These are phyloP conservation scores for Gambusia affinis DNA, from an alignment of 2,113 vertebrate species.

Conservation along the genomic window DNA sequence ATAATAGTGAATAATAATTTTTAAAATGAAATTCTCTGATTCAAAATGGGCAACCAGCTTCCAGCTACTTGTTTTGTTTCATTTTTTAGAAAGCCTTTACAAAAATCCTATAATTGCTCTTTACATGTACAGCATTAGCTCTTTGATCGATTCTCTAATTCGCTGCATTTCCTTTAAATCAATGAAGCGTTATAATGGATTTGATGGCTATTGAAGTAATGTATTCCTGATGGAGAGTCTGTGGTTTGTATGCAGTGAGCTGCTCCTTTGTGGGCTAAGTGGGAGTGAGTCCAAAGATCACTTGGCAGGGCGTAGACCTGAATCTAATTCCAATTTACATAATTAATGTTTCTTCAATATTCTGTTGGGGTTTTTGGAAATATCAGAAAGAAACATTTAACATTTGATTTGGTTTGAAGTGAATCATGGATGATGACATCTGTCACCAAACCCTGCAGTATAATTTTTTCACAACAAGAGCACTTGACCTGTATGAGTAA, in stretches of 20 bases:
- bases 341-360: not conserved
- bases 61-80: not conserved
- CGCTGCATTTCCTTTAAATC: slow-evolving; percentile 5
- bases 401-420: not conserved
- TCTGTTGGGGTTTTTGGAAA: not conserved
- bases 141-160: not conserved
- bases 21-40: not conserved
- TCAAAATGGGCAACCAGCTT: not conserved
- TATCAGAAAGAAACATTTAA: too few species aligned
- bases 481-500: not conserved
- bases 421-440: not conserved
- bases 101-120: not conserved
- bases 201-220: slow-evolving; percentile 23
- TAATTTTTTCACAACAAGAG: not conserved
- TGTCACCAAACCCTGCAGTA: not conserved
- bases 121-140: not conserved
- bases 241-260: slow-evolving; percentile 1
- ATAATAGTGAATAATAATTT: not conserved
- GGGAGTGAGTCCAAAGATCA: not conserved
- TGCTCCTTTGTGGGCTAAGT: not conserved
- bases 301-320: not conserved
- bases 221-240: slow-evolving; percentile 7
- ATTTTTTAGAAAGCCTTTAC: not conserved
- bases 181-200: slow-evolving; percentile 14
- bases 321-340: too few species aligned